These are phyloP conservation scores for Buphagus erythrorhynchus DNA, from an alignment of 2,797 vertebrate genomes.

Conservation along the genomic window DNA sequence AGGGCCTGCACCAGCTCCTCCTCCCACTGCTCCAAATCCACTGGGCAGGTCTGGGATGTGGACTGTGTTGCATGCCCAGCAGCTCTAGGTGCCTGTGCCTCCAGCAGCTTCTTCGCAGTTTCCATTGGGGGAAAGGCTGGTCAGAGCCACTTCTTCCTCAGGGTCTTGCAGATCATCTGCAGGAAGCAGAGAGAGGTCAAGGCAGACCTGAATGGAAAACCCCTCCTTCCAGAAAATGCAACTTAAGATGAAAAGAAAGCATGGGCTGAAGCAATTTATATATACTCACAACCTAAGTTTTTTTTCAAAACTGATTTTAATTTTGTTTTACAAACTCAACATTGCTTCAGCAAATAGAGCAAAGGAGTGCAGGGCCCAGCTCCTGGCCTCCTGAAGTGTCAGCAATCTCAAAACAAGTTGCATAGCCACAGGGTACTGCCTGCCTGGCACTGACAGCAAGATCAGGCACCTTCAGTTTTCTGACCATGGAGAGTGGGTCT, in stretches of 20 bases:
- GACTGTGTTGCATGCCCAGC: not conserved
- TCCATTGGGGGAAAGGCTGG: conserved; percentile 61
- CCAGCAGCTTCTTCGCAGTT: conserved; percentile 45
- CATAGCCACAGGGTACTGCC: rapidly evolving
- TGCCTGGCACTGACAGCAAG: not conserved
- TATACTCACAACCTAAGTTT: not conserved
- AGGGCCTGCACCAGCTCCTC: not conserved
- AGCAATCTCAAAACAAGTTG: not conserved
- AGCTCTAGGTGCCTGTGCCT: not conserved
- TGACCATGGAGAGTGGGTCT: not conserved
- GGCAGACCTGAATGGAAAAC: not conserved
- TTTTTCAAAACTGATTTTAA: not conserved
- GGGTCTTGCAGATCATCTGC: conserved; percentile 44
- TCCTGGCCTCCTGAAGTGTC: not conserved
- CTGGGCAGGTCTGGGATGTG: not conserved
- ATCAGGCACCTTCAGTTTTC: not conserved
- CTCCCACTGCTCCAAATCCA: not conserved
- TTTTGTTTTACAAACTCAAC: not conserved
- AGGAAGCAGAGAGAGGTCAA: not conserved
- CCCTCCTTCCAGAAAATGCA: not conserved
- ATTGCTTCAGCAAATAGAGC: not conserved
- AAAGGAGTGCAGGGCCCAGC: not conserved
- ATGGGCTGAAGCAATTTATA: not conserved
- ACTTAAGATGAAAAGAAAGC: not conserved
- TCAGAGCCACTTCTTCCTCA: conserved; percentile 71